Evolutionary conservation across 2,888 invertebrate species (phyloP).

Genomic region (Drosophila phalerata): DNA sequence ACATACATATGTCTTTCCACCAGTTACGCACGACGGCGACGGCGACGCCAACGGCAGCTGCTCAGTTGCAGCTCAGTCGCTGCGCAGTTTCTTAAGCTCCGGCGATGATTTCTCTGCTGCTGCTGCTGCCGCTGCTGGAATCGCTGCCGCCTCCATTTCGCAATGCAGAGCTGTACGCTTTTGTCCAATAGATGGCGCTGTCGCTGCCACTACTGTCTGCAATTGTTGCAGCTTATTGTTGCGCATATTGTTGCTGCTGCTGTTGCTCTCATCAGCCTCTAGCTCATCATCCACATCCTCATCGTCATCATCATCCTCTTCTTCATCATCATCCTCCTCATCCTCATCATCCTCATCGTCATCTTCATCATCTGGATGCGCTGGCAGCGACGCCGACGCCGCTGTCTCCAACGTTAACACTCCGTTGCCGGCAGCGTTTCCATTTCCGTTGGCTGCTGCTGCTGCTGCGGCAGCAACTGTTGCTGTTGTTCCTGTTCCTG

Average conservation of each 20-base stretch:
- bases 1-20: constrained; percentile 80
- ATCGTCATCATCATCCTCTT: constrained; percentile 64
- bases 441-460: constrained; percentile 67
- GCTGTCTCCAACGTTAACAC: constrained; percentile 22
- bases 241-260: constrained; percentile 69
- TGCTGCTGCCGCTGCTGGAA: constrained; percentile 54
- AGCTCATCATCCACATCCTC: constrained; percentile 71
- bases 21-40: constrained; percentile 56
- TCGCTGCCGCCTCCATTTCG: constrained; percentile 54
- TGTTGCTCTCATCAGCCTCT: constrained; percentile 77
- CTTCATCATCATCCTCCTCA: constrained; percentile 54
- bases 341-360: constrained; percentile 54
- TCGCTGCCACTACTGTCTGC: constrained; percentile 47
- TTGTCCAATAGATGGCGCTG: constrained; percentile 67
- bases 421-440: constrained; percentile 59
- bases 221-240: constrained; percentile 67
- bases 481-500: not conserved
- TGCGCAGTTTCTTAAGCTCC: constrained; percentile 84
- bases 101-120: constrained; percentile 81
- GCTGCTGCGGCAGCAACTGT: constrained; percentile 9
- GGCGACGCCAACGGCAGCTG: not conserved
- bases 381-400: constrained; percentile 12
- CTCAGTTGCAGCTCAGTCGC: constrained; percentile 76
- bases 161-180: constrained; percentile 75
- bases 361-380: constrained; percentile 53